Conservation (phyloP, 2,888 invertebrate species). For the Anoncus sp. region DNA sequence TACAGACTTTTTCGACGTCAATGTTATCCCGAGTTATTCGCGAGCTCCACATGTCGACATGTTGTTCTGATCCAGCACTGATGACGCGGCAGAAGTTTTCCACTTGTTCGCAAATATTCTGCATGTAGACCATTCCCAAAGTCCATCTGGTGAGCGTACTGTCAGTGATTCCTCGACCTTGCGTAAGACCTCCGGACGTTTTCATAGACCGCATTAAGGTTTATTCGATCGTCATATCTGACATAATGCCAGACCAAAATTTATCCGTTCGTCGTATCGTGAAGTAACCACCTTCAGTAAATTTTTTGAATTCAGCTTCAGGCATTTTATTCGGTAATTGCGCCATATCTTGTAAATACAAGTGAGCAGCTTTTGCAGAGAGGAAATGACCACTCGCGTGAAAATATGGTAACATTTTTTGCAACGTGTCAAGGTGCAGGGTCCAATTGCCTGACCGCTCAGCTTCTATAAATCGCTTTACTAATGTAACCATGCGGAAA, state of each 20-base stretch:
- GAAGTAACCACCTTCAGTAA: too few species aligned
- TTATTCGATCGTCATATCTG: constrained; percentile 35
- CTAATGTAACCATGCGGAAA: constrained; percentile 61
- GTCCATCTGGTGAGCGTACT: constrained; percentile 30
- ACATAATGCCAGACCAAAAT: constrained; percentile 42
- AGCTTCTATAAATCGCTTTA: constrained; percentile 65
- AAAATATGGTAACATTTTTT: constrained; percentile 69
- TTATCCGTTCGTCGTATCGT: too few species aligned
- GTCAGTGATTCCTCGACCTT: constrained; percentile 43
- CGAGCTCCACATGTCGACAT: constrained; percentile 46
- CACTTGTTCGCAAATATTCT: constrained; percentile 46
- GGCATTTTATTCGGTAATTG: constrained; percentile 61
- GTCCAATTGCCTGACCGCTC: constrained; percentile 64
- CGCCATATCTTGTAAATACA: constrained; percentile 80
- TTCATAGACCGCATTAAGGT: constrained; percentile 41
- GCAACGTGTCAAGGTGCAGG: constrained; percentile 61
- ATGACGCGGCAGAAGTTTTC: constrained; percentile 40
- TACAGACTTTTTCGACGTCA: constrained; percentile 51
- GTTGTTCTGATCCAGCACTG: constrained; percentile 45
- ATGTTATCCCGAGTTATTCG: constrained; percentile 50
- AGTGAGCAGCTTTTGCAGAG: constrained; percentile 76
- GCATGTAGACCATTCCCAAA: constrained; percentile 44
- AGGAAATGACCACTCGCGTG: constrained; percentile 11
- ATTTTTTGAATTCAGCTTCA: constrained; percentile 18
- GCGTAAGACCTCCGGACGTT: constrained; percentile 29